phyloP scores from a whole-genome alignment of 2,888 invertebrate genomes.

The Tetranychus piercei region DNA sequence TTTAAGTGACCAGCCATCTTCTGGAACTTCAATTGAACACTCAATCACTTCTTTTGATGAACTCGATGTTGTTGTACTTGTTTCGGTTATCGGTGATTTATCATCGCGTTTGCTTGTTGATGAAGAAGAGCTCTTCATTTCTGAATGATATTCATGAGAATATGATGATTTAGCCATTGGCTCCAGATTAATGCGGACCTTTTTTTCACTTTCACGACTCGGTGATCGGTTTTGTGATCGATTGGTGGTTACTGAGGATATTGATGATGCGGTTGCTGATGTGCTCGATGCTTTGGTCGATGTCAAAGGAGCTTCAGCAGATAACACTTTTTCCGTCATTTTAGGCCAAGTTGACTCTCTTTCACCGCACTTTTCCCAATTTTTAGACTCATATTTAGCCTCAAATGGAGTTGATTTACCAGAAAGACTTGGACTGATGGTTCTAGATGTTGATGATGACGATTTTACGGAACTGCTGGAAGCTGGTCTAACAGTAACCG shows the following conservation, averaged over 20 bases:
- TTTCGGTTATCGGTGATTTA: not conserved
- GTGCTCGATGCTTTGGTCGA: not conserved
- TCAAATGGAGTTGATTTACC: not conserved
- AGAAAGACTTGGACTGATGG: no score
- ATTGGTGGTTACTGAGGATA: not conserved
- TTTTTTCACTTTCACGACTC: not conserved
- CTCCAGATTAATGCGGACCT: not conserved
- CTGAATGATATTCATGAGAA: not conserved
- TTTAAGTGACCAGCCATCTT: conserved; percentile 59
- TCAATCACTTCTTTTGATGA: not conserved
- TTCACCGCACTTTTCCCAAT: not conserved
- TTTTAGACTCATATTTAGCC: not conserved
- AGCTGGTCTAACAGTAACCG: not conserved
- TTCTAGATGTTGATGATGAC: not conserved
- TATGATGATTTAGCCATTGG: not conserved
- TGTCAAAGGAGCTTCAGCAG: not conserved
- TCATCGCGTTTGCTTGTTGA: not conserved
- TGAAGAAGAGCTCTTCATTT: not conserved
- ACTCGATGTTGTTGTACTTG: not conserved
- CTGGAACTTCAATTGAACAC: conserved; percentile 45
- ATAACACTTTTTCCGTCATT: not conserved
- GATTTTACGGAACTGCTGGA: not conserved
- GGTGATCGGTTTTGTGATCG: not conserved
- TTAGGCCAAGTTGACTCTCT: not conserved
- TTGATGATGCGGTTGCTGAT: not conserved